Percentiles rank a stretch among this genome's conserved stretches.
Evolutionary conservation across 2,888 invertebrate genomes (phyloP).

Genomic region (Serrognathus titanus): DNA sequence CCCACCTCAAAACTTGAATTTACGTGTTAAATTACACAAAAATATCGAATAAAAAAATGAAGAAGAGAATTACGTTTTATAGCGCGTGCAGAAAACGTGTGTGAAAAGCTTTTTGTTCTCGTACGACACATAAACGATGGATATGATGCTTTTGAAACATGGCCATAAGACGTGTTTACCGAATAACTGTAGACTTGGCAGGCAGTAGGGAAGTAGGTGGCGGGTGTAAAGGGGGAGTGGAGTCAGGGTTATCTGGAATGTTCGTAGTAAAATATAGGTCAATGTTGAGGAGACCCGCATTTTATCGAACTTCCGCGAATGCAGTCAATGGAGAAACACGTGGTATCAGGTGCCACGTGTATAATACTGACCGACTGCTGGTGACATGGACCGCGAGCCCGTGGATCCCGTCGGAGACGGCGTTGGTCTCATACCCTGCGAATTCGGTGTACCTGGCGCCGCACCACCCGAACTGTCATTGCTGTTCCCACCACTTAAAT

Average conservation of each 20-base stretch:
- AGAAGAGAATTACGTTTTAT: too few species aligned
- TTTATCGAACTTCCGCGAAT: slow-evolving; percentile 33
- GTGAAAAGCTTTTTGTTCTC: too few species aligned
- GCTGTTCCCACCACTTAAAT: slow-evolving; percentile 69
- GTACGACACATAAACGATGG: too few species aligned
- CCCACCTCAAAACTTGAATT: too few species aligned
- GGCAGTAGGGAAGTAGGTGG: slow-evolving; percentile 1
- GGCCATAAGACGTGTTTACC: background rate
- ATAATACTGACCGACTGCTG: slow-evolving; percentile 82
- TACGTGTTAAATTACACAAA: too few species aligned
- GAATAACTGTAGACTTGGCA: background rate
- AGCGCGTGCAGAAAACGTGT: too few species aligned
- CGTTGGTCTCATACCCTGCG: slow-evolving; percentile 83
- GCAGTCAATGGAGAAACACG: slow-evolving; percentile 30
- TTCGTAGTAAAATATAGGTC: slow-evolving; percentile 38
- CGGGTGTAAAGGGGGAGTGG: slow-evolving; percentile 17
- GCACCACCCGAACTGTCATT: slow-evolving; percentile 65
- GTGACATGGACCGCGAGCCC: slow-evolving; percentile 96
- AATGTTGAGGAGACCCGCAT: slow-evolving; percentile 36
- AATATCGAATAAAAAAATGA: too few species aligned
- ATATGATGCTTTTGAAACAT: too few species aligned
- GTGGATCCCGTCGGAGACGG: slow-evolving; percentile 91
- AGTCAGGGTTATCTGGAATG: slow-evolving; percentile 24
- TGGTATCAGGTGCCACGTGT: slow-evolving; percentile 27
- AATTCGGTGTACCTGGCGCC: slow-evolving; percentile 65